Percentiles rank a stretch among this genome's conserved stretches.
phyloP scores from a whole-genome alignment of 2,888 invertebrate genomes.

The Drosophila acutilabella region DNA sequence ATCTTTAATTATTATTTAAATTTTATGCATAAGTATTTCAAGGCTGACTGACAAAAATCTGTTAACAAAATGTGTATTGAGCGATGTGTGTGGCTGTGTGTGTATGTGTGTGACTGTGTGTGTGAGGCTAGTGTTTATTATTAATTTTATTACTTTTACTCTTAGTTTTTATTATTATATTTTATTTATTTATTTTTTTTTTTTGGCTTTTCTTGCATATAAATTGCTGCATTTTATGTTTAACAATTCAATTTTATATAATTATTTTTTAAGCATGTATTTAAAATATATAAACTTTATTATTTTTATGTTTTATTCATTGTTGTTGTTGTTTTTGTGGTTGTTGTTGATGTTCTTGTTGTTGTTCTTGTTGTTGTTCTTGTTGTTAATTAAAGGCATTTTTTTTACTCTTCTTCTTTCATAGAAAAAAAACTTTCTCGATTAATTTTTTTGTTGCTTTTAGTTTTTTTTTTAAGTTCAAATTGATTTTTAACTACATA shows the following conservation, averaged over 20 bases:
- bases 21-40: slow-evolving; percentile 51
- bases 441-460: slow-evolving; percentile 18
- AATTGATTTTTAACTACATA: slow-evolving; percentile 68
- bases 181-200: background rate
- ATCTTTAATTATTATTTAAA: no score
- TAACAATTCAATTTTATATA: slow-evolving; percentile 44
- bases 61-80: slow-evolving; percentile 48
- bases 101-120: slow-evolving; percentile 14
- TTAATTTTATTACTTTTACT: background rate
- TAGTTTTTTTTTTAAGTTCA: slow-evolving; percentile 38
- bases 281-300: slow-evolving; percentile 76
- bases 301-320: slow-evolving; percentile 41
- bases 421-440: slow-evolving; percentile 55
- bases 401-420: slow-evolving; percentile 50
- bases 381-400: slow-evolving; percentile 70
- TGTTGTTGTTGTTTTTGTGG: slow-evolving; percentile 62
- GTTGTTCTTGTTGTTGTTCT: slow-evolving; percentile 1
- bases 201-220: slow-evolving; percentile 15
- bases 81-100: slow-evolving; percentile 17
- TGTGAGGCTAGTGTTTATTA: slow-evolving; percentile 2
- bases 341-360: slow-evolving; percentile 43
- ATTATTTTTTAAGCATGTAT: slow-evolving; percentile 50
- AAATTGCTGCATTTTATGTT: slow-evolving; percentile 33
- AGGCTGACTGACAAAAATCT: slow-evolving; percentile 54
- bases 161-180: slow-evolving; percentile 1